A percentile compares a stretch with the other conserved stretches of the same genome.
These are phyloP conservation scores for Acholoe squamosa DNA, from an alignment of 2,888 invertebrate species.

Conservation along the genomic window DNA sequence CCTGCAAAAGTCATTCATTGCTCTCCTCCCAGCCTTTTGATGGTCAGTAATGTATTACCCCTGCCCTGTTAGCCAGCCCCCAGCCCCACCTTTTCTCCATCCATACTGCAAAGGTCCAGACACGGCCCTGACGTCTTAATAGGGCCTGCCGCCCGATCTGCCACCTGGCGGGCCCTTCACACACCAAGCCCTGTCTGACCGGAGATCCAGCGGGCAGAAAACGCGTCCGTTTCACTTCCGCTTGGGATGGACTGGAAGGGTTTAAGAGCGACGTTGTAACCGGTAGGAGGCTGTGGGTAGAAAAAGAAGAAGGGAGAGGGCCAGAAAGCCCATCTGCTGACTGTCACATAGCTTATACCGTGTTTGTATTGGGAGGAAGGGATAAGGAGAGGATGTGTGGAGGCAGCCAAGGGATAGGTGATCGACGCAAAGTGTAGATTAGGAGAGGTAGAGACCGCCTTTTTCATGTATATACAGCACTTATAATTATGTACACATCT, in stretches of 20 bases:
- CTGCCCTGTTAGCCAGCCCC: background rate
- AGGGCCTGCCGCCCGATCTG: background rate
- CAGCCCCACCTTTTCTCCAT: background rate
- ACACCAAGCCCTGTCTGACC: background rate
- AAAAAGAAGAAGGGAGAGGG: background rate
- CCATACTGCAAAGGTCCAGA: background rate
- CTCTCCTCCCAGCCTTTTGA: background rate
- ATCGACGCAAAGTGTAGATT: no score
- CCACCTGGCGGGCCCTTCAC: slow-evolving; percentile 20
- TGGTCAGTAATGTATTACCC: background rate
- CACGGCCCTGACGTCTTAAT: background rate
- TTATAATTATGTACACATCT: no score
- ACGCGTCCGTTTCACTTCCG: slow-evolving; percentile 27
- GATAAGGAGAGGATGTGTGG: no score
- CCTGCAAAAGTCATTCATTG: no score
- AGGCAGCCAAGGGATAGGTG: no score
- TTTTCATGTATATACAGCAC: no score
- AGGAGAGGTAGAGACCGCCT: no score
- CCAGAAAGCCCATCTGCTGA: background rate
- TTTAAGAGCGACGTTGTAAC: background rate
- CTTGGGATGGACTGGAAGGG: background rate
- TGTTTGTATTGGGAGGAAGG: no score
- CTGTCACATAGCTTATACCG: background rate
- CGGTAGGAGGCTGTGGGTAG: background rate
- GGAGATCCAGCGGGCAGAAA: background rate